Conservation (phyloP, 2,797 vertebrate species). For the Sebastes aleutianus region DNA sequence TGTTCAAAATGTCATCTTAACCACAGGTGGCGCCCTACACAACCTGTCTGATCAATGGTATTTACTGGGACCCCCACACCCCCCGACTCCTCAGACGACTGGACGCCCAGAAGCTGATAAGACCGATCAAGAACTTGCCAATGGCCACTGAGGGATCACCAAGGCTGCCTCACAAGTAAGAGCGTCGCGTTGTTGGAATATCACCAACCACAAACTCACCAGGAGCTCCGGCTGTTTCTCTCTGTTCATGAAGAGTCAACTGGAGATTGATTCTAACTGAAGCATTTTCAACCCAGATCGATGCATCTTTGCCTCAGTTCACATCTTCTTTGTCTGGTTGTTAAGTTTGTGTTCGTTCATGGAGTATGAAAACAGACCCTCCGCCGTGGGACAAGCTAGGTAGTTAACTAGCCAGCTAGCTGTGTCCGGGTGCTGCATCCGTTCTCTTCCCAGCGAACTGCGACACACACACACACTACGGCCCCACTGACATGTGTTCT, state of each 20-base stretch:
- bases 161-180: constrained; percentile 91
- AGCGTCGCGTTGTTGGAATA: neutral
- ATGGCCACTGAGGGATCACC: constrained; percentile 84
- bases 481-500: too few relatives aligned
- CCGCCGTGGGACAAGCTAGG: accelerated
- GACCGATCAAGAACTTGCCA: constrained; percentile 68
- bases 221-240: neutral
- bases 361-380: neutral
- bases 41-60: constrained; percentile 95
- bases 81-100: constrained; percentile 89
- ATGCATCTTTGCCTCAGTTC: neutral
- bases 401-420: too few relatives aligned
- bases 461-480: too few relatives aligned
- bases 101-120: constrained; percentile 89
- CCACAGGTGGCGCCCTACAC: constrained; percentile 93
- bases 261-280: neutral
- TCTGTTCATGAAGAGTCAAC: neutral
- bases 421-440: too few relatives aligned
- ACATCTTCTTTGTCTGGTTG: neutral
- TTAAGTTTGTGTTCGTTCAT: neutral
- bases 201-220: neutral
- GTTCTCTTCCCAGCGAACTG: too few relatives aligned
- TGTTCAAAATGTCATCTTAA: neutral
- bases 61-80: constrained; percentile 96
- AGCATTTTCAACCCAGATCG: too few relatives aligned